Base-by-base conservation (phyloP, 2,888 invertebrate species). In the Lingula anatina region DNA sequence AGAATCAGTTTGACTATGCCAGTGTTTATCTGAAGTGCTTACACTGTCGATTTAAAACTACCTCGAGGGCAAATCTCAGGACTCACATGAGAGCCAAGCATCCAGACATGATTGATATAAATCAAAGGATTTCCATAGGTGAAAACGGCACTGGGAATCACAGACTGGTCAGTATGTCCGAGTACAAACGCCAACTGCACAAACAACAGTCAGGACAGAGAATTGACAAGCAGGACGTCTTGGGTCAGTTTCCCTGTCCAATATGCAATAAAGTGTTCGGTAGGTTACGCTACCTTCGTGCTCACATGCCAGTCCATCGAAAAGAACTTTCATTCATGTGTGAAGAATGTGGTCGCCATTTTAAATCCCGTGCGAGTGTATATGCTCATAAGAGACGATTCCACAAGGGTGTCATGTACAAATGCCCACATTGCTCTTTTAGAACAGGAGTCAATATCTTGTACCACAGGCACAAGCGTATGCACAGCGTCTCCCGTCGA, bases 391-490 rank as follows among this genome's bases (percentile, higher is more conserved):
- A 59, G 27, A 62, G 62, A 39, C 60, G 55, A 2, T n/a, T n/a
- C n/a, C 71, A 72, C 47, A 56, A 64, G 27, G 59, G 60, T 23
- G 62, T 64, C 37, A 53, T 54, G 3, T 72, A 62, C 48, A 49
- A 52, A 24, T 72, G 73, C 52, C 61, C 58, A n/a, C 67, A 72
- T 51, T 73, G 73, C 55, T 61, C 64, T 47, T 73, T 73, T 53
- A 54, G 55, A 18, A 71, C 73, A 1, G 55, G 56, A 1, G 55
- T 65, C 20, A 66, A 66, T 47, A 59, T 65, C 4, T 65, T 64
- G 15, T 71, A 71, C 23, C 71, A 70, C 28, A 55, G 61, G 5
- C 73, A 73, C 47, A 56, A 71, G 37, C 73, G 72, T 56, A 53
- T 70, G 2, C 73, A 73, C 54, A 69, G 59, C 41, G n/a, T n/a